Conservation (phyloP, 1,140 invertebrate genomes). For the Plutomurus gul region DNA sequence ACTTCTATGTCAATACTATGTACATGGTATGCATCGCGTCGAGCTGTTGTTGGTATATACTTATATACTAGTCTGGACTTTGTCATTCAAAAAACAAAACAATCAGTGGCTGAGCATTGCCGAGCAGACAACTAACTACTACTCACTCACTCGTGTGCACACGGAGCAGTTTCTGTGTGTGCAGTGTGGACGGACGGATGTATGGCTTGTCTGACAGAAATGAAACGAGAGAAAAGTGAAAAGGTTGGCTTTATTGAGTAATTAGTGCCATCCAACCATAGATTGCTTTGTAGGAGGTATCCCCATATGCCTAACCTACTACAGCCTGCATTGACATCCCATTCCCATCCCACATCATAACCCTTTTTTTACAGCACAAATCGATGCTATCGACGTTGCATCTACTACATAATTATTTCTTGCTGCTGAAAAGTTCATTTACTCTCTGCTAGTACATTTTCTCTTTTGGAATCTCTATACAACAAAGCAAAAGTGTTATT, state of each 20-base stretch:
- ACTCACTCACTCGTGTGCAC: not conserved
- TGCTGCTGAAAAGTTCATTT: too few relatives aligned
- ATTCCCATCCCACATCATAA: constrained; percentile 23
- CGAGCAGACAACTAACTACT: not conserved
- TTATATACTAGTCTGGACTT: not conserved
- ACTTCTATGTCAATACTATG: too few relatives aligned
- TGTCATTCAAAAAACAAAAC: constrained; percentile 17
- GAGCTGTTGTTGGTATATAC: too few relatives aligned
- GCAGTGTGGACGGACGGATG: not conserved
- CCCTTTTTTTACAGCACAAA: not conserved
- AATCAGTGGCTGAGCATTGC: not conserved
- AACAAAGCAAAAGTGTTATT: too few relatives aligned
- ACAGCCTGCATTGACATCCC: too few relatives aligned
- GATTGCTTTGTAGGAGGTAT: constrained; percentile 15
- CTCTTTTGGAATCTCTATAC: too few relatives aligned
- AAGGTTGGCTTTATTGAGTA: constrained; percentile 22
- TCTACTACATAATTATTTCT: not conserved
- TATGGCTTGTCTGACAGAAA: not conserved
- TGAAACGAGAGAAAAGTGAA: constrained; percentile 23
- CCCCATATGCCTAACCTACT: not conserved
- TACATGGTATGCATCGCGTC: too few relatives aligned
- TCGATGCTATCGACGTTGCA: not conserved
- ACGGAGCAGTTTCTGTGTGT: too few relatives aligned
- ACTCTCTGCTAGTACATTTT: too few relatives aligned
- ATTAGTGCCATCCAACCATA: constrained; percentile 26